phyloP scores from a whole-genome alignment of 2,888 invertebrate species.

The Lithophane ornitopus region DNA sequence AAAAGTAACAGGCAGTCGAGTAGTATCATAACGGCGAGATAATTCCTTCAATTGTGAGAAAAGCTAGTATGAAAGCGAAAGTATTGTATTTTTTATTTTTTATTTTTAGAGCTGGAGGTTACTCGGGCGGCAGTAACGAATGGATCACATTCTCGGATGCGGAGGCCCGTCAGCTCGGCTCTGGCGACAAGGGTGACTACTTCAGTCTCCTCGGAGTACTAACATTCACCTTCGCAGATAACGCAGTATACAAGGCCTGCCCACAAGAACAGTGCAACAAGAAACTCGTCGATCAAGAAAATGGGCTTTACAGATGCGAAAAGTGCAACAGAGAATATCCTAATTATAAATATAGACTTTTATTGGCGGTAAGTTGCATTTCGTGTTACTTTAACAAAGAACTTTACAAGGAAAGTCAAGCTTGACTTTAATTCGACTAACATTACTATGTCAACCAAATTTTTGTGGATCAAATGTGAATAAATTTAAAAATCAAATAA shows the following conservation, averaged over 20 bases:
- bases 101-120: conserved; percentile 82
- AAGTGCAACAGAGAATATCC: conserved; percentile 97
- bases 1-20: neutral
- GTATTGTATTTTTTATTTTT: neutral
- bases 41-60: neutral
- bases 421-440: neutral
- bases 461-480: neutral
- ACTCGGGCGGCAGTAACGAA: conserved; percentile 88
- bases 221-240: conserved; percentile 94
- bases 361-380: conserved; percentile 92
- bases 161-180: conserved; percentile 92
- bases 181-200: conserved; percentile 95
- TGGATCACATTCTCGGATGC: conserved; percentile 95
- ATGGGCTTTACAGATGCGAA: conserved; percentile 97
- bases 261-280: conserved; percentile 97
- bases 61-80: neutral
- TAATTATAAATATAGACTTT: conserved; percentile 96
- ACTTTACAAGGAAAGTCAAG: neutral
- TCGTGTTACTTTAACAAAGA: neutral
- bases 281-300: conserved; percentile 97
- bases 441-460: neutral
- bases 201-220: conserved; percentile 95
- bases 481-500: neutral
- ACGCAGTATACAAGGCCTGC: conserved; percentile 97
- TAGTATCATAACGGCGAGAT: neutral